phyloP scores from a whole-genome alignment of 2,888 invertebrate species.

The Coelopa pilipes region DNA sequence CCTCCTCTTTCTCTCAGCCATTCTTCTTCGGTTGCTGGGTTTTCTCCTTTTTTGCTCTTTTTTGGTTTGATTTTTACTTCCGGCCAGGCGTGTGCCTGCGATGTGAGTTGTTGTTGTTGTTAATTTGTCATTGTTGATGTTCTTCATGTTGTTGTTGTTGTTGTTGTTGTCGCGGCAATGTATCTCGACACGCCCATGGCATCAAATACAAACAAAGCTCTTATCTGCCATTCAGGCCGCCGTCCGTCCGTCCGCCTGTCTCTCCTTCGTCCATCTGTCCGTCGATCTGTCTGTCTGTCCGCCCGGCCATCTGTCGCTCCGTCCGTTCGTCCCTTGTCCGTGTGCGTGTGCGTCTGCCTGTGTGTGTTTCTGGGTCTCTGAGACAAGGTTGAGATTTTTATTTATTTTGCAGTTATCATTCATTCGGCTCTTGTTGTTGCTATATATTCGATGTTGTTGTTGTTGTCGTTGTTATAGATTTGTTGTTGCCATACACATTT shows the following conservation, averaged over 20 bases:
- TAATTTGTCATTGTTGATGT: too few species aligned
- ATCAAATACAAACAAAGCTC: background rate
- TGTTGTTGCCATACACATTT: too few species aligned
- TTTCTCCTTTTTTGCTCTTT: background rate
- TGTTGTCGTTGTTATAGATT: too few species aligned
- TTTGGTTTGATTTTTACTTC: background rate
- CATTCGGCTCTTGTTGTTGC: too few species aligned
- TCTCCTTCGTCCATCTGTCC: background rate
- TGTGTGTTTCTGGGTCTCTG: background rate
- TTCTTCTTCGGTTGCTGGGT: too few species aligned
- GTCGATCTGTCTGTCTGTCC: background rate
- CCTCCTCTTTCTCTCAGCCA: background rate
- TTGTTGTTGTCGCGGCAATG: too few species aligned
- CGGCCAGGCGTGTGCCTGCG: background rate
- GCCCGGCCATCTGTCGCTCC: background rate
- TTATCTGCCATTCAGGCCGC: background rate
- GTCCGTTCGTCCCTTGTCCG: background rate
- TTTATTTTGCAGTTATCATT: too few species aligned
- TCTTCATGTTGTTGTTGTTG: too few species aligned
- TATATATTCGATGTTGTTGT: too few species aligned
- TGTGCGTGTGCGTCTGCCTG: background rate
- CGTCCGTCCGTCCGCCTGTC: background rate
- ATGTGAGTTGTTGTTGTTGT: too few species aligned
- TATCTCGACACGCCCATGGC: too few species aligned
- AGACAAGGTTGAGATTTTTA: too few species aligned